A percentile compares a stretch with the other conserved stretches of the same genome.
Conservation (phyloP, 2,113 vertebrate genomes). For the Aptenodytes patagonicus region DNA sequence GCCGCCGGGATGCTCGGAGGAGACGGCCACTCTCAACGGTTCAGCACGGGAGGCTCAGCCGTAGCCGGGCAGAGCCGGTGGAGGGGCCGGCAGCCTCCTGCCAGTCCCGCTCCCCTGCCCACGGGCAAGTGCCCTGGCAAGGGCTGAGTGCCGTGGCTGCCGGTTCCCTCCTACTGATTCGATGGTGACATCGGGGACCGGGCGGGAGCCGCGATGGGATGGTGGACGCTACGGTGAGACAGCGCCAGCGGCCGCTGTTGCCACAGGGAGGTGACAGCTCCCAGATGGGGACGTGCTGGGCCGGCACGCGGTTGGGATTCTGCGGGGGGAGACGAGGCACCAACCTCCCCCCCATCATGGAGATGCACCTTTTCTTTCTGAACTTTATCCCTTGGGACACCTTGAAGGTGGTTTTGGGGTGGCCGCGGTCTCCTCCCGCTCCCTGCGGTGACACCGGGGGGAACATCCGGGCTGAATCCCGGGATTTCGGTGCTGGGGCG, state of each 20-base stretch:
- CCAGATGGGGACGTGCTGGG: not conserved
- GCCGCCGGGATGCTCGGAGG: not conserved
- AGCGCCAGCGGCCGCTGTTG: fast-evolving
- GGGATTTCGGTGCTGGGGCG: not conserved
- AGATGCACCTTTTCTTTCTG: not conserved
- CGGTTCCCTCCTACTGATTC: not conserved
- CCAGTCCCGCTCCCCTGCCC: not conserved
- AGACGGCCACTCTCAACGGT: not conserved
- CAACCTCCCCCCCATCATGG: too few species aligned
- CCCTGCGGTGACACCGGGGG: not conserved
- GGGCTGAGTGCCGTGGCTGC: not conserved
- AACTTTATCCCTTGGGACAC: not conserved
- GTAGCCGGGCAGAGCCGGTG: not conserved
- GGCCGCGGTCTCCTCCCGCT: not conserved
- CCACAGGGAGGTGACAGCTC: not conserved
- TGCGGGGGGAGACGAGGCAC: not conserved
- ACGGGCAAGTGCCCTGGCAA: fast-evolving
- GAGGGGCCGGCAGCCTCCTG: not conserved
- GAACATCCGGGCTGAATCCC: not conserved
- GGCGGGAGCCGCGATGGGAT: not conserved
- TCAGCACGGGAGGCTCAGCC: fast-evolving
- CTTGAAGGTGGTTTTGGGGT: fast-evolving
- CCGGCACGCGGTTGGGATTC: not conserved
- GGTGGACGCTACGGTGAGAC: not conserved
- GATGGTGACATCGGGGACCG: too few species aligned